Evolutionary conservation across 1,140 invertebrate species (phyloP).

Genomic region (Bombus affinis): DNA sequence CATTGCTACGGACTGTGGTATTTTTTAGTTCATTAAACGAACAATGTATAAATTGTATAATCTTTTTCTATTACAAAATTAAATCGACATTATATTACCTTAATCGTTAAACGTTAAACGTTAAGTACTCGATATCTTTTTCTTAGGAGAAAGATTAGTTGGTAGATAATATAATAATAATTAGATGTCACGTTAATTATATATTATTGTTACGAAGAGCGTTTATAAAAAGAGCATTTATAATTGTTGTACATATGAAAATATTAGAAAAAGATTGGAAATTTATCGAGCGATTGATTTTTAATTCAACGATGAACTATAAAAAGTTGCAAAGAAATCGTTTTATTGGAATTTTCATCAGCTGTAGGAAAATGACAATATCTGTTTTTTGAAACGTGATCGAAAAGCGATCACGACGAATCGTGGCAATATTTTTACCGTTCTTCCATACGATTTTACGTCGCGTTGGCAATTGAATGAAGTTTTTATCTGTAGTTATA

Average conservation of each 20-base stretch:
- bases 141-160: neutral
- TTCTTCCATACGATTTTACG: neutral
- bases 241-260: neutral
- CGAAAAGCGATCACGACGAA: neutral
- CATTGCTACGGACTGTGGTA: neutral
- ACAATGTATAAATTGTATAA: slow-evolving; percentile 3
- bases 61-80: neutral
- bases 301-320: neutral
- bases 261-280: neutral
- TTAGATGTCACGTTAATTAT: neutral
- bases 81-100: neutral
- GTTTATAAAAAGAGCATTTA: slow-evolving; percentile 12
- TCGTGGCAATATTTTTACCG: slow-evolving; percentile 34
- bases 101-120: neutral
- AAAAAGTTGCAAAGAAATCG: neutral
- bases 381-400: too few species aligned
- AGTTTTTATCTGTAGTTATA: neutral
- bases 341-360: neutral
- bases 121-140: neutral
- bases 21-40: neutral
- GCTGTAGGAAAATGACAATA: neutral
- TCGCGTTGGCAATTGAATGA: neutral
- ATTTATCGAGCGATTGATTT: neutral
- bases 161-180: neutral
- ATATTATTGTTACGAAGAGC: neutral